phyloP scores from a whole-genome alignment of 2,888 invertebrate genomes.

The Lissonota sp. region DNA sequence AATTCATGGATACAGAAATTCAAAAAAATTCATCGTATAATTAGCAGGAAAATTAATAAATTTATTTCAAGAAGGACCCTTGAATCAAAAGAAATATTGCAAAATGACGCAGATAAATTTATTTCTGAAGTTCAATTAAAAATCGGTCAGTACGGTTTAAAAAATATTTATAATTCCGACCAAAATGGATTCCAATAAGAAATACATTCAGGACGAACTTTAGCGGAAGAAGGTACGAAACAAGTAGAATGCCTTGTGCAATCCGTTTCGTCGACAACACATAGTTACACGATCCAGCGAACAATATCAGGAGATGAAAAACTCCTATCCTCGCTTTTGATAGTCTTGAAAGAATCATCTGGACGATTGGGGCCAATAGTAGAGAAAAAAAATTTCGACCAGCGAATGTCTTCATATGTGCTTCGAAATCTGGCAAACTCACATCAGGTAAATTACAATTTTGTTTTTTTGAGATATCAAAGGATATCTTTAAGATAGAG shows the following conservation, averaged over 20 bases:
- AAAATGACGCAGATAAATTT: conserved; percentile 24
- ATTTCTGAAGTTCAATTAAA: neutral
- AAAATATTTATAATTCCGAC: conserved; percentile 40
- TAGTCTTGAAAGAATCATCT: conserved; percentile 38
- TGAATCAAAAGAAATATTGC: conserved; percentile 2
- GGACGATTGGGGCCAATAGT: conserved; percentile 13
- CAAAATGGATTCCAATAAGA: conserved; percentile 52
- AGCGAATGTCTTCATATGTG: neutral
- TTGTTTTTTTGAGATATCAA: conserved; percentile 7
- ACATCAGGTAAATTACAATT: conserved; percentile 15
- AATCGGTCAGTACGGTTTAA: neutral
- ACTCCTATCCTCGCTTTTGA: conserved; percentile 47
- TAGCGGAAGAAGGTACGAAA: conserved; percentile 52
- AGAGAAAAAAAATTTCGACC: neutral
- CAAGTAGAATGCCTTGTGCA: conserved; percentile 50
- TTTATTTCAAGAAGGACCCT: neutral
- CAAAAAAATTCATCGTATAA: conserved; percentile 11
- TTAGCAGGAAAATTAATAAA: conserved; percentile 28
- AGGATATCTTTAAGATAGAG: too few species aligned
- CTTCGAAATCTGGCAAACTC: conserved; percentile 23
- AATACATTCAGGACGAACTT: conserved; percentile 57
- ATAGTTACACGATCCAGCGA: conserved; percentile 54
- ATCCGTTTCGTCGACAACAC: conserved; percentile 58
- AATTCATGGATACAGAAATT: neutral
- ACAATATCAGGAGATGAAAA: conserved; percentile 48